phyloP scores from a whole-genome alignment of 2,888 invertebrate genomes.

The Eupithecia subumbrata region DNA sequence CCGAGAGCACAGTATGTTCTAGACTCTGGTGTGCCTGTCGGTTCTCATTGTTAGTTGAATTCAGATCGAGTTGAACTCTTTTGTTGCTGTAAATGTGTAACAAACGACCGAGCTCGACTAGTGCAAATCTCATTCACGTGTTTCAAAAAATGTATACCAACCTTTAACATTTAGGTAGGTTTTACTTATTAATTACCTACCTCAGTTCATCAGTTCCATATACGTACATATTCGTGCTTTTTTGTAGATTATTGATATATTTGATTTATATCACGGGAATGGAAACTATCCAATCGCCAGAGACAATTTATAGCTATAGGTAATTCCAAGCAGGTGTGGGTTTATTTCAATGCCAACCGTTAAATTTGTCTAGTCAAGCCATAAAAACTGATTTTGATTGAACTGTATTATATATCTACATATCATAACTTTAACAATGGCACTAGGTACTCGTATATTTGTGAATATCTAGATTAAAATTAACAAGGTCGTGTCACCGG shows the following conservation, averaged over 20 bases:
- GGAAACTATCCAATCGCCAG: neutral
- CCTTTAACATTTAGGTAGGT: neutral
- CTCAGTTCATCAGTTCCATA: neutral
- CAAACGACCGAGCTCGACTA: neutral
- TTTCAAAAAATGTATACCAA: neutral
- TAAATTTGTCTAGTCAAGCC: neutral
- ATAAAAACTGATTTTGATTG: neutral
- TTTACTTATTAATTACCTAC: neutral
- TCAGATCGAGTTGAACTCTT: neutral
- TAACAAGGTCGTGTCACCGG: neutral
- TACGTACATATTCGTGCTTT: neutral
- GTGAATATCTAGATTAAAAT: neutral
- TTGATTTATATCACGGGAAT: neutral
- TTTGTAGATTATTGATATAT: neutral
- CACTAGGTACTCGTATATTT: neutral
- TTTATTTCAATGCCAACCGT: neutral
- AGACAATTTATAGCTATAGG: neutral
- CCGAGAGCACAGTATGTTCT: slow-evolving; percentile 27
- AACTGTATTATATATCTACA: neutral
- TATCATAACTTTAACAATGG: neutral
- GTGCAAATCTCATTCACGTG: neutral
- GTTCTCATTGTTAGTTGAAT: slow-evolving; percentile 17
- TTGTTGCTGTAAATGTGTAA: slow-evolving; percentile 6
- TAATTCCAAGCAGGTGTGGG: neutral
- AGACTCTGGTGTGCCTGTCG: slow-evolving; percentile 11